Evolutionary conservation across 2,888 invertebrate species (phyloP), one percentile per base, ranked within the genome.

Genomic region (Cyclophora punctaria): DNA sequence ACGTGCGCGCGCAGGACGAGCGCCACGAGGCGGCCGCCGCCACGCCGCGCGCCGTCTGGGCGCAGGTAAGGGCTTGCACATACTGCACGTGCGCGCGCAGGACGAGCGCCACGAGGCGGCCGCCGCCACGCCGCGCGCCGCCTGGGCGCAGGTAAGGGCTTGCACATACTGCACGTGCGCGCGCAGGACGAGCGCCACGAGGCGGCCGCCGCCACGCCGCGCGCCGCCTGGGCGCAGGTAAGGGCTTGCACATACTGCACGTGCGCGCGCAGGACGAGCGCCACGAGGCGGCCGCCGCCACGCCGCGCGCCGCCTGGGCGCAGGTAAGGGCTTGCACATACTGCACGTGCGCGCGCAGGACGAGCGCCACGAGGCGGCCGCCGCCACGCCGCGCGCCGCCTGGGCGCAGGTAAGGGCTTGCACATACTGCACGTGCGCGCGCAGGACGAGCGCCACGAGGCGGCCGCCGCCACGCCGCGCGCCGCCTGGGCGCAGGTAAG

Each of bases 191-290:
- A 87, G 64, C 80, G 92, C 62, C 79, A 92, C 7, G 95, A 95
- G 71, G 83, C 92, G 50, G 90, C 92, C 49, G 95, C 94, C 59
- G 81, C 89, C 49, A 91, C 94, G 34, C 94, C 95, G 3, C 92
- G 93, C 68, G 95, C 92, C 34, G 97, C 95, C 5, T 98, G 98
- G n/a, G n/a, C n/a, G n/a, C n/a, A n/a, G n/a, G n/a, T n/a, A n/a
- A n/a, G n/a, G n/a, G n/a, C n/a, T n/a, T n/a, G n/a, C n/a, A n/a
- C n/a, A n/a, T n/a, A n/a, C n/a, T n/a, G n/a, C 91, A 94, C 66
- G 95, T 99, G 55, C 89, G 94, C 53, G 94, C 96, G 45, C 94
- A 95, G 75, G 97, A 96, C 76, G 83, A 87, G 64, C 80, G 92
- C 62, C 79, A 92, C 7, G 95, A 95, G 71, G 83, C 92, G 50